A percentile compares a stretch with the other conserved stretches of the same genome.
These are phyloP conservation scores for Dicaeum eximium DNA, from an alignment of 2,113 vertebrate genomes.

Conservation along the genomic window DNA sequence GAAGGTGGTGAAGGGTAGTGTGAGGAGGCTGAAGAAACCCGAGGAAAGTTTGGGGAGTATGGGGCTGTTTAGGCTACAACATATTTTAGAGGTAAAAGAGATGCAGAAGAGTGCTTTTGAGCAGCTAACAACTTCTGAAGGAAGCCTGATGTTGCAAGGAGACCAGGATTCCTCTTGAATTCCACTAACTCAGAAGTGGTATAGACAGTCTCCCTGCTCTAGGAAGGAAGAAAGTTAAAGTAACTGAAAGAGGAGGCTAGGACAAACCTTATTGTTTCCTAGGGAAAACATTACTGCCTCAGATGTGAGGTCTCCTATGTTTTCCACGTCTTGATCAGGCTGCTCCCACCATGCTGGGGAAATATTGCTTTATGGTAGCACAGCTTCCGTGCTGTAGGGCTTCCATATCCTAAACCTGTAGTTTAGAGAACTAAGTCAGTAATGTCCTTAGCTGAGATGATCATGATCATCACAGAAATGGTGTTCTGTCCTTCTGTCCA, in stretches of 20 bases:
- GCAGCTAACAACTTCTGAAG: not conserved
- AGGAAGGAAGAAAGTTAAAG: not conserved
- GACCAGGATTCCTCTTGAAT: not conserved
- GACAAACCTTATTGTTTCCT: not conserved
- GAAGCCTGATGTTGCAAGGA: not conserved
- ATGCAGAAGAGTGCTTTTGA: not conserved
- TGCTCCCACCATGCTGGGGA: not conserved
- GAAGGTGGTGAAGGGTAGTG: not conserved
- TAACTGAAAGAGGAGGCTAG: not conserved
- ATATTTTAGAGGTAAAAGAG: not conserved
- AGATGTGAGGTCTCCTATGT: not conserved
- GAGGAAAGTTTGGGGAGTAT: not conserved
- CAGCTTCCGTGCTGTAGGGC: not conserved
- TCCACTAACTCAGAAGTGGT: not conserved
- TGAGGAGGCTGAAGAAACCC: not conserved
- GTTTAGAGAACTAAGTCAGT: not conserved
- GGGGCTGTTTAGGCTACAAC: not conserved
- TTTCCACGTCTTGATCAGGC: not conserved
- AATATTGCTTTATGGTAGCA: not conserved
- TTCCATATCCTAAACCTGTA: not conserved
- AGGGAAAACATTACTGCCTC: not conserved
- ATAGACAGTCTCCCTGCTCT: not conserved
- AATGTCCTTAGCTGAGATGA: not conserved
- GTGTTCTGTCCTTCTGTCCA: not conserved
- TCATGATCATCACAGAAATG: rapidly evolving